Conservation (phyloP, 2,113 vertebrate species). For the Spilogale gracilis region DNA sequence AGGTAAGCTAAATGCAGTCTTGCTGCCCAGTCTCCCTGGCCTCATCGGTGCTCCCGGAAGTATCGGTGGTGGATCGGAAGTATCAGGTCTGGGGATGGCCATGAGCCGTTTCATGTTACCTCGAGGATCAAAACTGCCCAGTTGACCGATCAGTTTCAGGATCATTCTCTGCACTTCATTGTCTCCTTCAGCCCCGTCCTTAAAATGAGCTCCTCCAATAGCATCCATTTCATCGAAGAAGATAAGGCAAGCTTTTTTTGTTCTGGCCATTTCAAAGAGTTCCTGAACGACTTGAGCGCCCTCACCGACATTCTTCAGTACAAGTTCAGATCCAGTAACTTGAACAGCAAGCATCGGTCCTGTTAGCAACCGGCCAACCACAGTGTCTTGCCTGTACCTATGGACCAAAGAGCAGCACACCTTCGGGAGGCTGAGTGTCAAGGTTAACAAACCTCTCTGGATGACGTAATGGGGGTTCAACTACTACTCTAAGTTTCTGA, state of each 20-base stretch:
- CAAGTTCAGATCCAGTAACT: slow-evolving; percentile 97
- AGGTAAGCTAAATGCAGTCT: slow-evolving; percentile 98
- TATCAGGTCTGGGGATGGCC: slow-evolving; percentile 98
- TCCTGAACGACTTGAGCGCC: slow-evolving; percentile 98
- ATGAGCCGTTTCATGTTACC: slow-evolving; percentile 99
- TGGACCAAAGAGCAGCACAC: slow-evolving; percentile 97
- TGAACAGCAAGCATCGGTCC: slow-evolving; percentile 98
- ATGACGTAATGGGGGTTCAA: slow-evolving; percentile 97
- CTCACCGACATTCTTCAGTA: slow-evolving; percentile 99
- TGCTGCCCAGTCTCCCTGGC: slow-evolving; percentile 96
- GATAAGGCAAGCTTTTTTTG: slow-evolving; percentile 99
- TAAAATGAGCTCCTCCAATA: slow-evolving; percentile 98
- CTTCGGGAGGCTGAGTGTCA: slow-evolving; percentile 98
- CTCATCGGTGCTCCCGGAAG: slow-evolving; percentile 92
- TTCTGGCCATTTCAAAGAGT: slow-evolving; percentile 99
- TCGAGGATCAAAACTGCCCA: slow-evolving; percentile 97
- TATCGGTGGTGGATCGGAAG: slow-evolving; percentile 96
- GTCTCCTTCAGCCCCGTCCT: slow-evolving; percentile 97
- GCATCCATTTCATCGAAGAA: slow-evolving; percentile 99
- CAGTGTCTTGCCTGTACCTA: slow-evolving; percentile 98
- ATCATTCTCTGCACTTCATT: slow-evolving; percentile 99
- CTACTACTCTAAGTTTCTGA: slow-evolving; percentile 98
- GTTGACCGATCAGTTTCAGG: slow-evolving; percentile 98
- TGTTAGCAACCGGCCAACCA: slow-evolving; percentile 97
- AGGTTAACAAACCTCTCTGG: slow-evolving; percentile 98